A percentile compares a stretch with the other conserved stretches of the same genome.
Evolutionary conservation across 2,113 vertebrate species (phyloP).

Genomic region (Eolophus roseicapilla): DNA sequence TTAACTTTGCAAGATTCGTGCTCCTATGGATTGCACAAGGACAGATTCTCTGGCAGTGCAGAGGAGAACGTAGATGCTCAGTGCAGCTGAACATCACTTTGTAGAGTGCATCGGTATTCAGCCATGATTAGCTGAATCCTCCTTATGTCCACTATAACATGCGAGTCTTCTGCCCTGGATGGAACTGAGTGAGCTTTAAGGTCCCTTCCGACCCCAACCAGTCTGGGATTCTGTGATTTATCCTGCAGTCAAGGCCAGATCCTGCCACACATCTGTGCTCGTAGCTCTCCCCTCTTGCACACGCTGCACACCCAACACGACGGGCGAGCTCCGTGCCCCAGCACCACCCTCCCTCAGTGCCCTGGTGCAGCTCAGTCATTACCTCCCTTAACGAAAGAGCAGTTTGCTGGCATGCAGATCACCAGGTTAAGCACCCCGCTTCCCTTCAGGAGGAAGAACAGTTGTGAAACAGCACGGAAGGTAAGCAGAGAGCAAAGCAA

Average conservation of each 20-base stretch:
- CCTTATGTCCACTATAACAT: neutral
- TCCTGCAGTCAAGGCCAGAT: neutral
- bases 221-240: neutral
- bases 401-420: neutral
- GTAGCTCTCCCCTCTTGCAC: neutral
- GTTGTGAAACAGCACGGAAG: conserved; percentile 31
- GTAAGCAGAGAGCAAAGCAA: conserved; percentile 8
- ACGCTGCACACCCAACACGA: neutral
- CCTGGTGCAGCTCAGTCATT: neutral
- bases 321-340: neutral
- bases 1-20: neutral
- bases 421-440: neutral
- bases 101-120: fast-evolving
- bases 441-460: conserved; percentile 17
- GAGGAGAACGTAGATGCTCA: neutral
- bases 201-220: neutral
- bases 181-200: neutral
- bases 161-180: neutral
- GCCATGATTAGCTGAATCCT: neutral
- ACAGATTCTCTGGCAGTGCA: neutral
- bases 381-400: neutral
- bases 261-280: fast-evolving
- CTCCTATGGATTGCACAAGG: neutral
- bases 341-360: neutral
- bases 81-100: neutral